Conservation (phyloP, 2,888 invertebrate genomes). For the Crepidodera aurea region DNA sequence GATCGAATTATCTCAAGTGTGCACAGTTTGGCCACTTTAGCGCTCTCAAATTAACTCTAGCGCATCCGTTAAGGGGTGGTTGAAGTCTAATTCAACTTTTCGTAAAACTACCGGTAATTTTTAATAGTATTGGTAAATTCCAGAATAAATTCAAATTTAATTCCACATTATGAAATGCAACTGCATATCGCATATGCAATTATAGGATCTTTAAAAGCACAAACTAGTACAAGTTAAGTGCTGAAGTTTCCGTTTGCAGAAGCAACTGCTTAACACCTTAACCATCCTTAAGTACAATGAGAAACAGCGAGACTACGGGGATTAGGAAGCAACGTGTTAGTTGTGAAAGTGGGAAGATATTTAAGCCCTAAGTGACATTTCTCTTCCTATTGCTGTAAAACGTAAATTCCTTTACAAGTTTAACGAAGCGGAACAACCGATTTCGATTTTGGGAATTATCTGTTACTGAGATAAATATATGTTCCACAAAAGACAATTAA, state of each 20-base stretch:
- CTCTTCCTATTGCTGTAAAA: background rate
- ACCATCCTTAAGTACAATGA: background rate
- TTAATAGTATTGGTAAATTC: too few species aligned
- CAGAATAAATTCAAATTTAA: too few species aligned
- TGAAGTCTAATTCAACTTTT: too few species aligned
- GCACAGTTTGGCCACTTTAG: too few species aligned
- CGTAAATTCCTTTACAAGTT: background rate
- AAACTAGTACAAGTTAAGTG: background rate
- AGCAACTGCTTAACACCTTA: background rate
- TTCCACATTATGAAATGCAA: too few species aligned
- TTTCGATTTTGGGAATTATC: too few species aligned
- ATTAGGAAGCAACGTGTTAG: conserved; percentile 15
- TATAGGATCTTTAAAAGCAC: background rate
- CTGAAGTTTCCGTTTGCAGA: background rate
- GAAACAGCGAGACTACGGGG: background rate
- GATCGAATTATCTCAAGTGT: too few species aligned
- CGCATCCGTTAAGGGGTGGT: too few species aligned
- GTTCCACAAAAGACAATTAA: too few species aligned
- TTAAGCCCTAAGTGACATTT: background rate
- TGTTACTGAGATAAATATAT: too few species aligned
- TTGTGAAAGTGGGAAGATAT: background rate
- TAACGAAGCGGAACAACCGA: background rate
- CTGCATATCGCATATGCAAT: background rate
- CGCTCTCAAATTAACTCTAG: too few species aligned
- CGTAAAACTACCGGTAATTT: too few species aligned